These are phyloP conservation scores for Pterois miles DNA, from an alignment of 2,797 vertebrate genomes.

Conservation along the genomic window DNA sequence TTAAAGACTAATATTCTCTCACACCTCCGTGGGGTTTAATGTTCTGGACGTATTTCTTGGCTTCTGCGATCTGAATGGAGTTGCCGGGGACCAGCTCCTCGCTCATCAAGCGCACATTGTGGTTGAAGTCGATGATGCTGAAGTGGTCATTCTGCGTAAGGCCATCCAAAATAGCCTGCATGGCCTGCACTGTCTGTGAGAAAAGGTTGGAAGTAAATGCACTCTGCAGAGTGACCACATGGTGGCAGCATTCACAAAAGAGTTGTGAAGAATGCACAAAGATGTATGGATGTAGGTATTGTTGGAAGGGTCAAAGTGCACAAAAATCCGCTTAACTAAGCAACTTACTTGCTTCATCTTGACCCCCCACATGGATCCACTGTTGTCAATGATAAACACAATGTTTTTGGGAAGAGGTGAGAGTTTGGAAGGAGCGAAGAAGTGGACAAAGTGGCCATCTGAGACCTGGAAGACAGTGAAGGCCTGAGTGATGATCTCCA, in stretches of 20 bases:
- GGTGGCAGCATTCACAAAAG: conserved; percentile 23
- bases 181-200: conserved; percentile 92
- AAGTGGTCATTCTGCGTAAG: conserved; percentile 91
- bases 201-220: not conserved
- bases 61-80: conserved; percentile 84
- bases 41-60: conserved; percentile 91
- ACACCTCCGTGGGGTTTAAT: conserved; percentile 94
- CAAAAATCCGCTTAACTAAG: not conserved
- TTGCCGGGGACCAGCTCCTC: conserved; percentile 90
- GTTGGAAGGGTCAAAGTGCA: not conserved
- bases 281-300: too few relatives aligned
- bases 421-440: conserved; percentile 92
- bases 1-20: too few relatives aligned
- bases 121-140: conserved; percentile 96
- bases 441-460: conserved; percentile 95
- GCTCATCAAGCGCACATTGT: conserved; percentile 94
- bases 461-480: conserved; percentile 86
- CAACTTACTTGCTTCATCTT: conserved; percentile 96
- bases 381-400: conserved; percentile 97
- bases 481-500: not conserved
- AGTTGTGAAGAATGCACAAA: too few relatives aligned
- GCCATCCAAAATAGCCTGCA: conserved; percentile 94
- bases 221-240: conserved; percentile 17
- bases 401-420: conserved; percentile 96
- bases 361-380: conserved; percentile 98